Percentiles rank a stretch among this genome's conserved stretches.
phyloP scores from a whole-genome alignment of 2,113 vertebrate genomes.

The Miniopterus natalensis region DNA sequence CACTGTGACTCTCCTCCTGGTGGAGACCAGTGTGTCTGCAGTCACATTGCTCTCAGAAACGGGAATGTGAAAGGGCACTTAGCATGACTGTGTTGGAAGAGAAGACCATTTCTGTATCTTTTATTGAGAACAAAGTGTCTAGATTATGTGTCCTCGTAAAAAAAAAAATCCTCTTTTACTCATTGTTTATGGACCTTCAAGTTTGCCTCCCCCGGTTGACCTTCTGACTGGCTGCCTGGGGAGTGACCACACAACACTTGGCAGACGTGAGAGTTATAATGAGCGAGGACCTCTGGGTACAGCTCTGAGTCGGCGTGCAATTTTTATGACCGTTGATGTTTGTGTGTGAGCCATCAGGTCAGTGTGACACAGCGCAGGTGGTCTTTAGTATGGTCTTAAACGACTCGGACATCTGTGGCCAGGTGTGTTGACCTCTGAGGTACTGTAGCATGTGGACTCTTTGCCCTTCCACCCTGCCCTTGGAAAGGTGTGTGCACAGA shows the following conservation, averaged over 20 bases:
- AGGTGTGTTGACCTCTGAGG: neutral
- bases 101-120: neutral
- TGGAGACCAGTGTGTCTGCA: neutral
- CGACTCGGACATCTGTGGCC: neutral
- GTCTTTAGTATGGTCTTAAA: neutral
- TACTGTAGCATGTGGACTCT: fast-evolving
- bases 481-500: neutral
- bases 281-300: neutral
- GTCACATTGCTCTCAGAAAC: neutral
- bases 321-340: neutral
- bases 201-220: neutral
- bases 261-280: fast-evolving
- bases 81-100: no score
- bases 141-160: neutral
- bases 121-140: neutral
- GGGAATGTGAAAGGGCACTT: neutral
- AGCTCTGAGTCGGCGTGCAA: neutral
- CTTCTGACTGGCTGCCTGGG: neutral
- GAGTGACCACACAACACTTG: neutral
- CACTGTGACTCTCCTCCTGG: neutral
- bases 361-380: neutral
- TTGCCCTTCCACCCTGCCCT: neutral
- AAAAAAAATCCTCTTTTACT: neutral
- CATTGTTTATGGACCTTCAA: neutral
- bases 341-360: neutral